phyloP scores from a whole-genome alignment of 2,888 invertebrate species.

The Stenodema calcarata region DNA sequence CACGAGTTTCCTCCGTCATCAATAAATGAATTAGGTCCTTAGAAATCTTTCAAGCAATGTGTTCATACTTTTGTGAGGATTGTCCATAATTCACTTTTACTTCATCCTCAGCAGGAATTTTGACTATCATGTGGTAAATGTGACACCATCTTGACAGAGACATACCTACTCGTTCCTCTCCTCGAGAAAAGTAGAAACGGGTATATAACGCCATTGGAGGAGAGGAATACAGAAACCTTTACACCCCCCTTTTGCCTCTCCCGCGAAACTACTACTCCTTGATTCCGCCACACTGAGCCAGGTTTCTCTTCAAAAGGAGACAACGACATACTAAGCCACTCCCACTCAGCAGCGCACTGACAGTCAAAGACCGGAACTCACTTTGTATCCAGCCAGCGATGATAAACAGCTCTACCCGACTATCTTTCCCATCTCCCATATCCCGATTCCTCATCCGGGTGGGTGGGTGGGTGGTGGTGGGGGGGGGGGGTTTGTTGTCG shows the following conservation, averaged over 20 bases:
- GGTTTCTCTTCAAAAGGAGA: background rate
- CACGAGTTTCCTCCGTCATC: too few relatives aligned
- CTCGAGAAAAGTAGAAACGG: background rate
- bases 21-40: too few relatives aligned
- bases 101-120: background rate
- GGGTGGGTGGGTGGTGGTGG: too few relatives aligned
- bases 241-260: background rate
- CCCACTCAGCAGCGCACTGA: conserved; percentile 10
- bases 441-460: conserved; percentile 27
- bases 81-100: too few relatives aligned
- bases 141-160: background rate
- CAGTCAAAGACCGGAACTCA: conserved; percentile 42
- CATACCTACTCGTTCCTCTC: background rate
- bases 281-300: conserved; percentile 25
- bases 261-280: conserved; percentile 9
- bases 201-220: background rate
- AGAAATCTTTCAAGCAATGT: too few relatives aligned
- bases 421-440: conserved; percentile 17
- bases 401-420: conserved; percentile 31
- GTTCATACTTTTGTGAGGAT: too few relatives aligned
- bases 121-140: background rate
- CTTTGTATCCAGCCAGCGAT: conserved; percentile 33
- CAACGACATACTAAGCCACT: conserved; percentile 33
- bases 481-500: conserved; percentile 17
- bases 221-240: background rate